Evolutionary conservation across 2,113 vertebrate genomes (phyloP).

Genomic region (Cheirogaleus medius): DNA sequence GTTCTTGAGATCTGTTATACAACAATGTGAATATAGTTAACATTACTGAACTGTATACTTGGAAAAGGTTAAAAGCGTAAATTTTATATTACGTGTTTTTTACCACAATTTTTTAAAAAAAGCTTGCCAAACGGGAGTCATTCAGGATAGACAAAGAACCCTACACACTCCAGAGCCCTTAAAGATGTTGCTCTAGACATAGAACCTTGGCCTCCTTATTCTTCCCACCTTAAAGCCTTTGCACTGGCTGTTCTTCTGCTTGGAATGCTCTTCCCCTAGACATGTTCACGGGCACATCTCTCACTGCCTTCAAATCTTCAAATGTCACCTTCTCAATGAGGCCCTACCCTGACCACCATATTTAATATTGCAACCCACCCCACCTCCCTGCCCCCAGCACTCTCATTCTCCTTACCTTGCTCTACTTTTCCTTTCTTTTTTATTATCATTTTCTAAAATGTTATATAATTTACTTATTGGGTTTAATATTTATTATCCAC

Average conservation of each 20-base stretch:
- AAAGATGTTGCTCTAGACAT: background rate
- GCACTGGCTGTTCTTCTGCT: background rate
- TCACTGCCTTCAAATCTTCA: background rate
- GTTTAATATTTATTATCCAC: background rate
- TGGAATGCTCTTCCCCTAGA: background rate
- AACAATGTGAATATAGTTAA: background rate
- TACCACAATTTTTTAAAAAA: background rate
- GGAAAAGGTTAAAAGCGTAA: background rate
- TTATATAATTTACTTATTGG: background rate
- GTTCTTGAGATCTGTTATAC: background rate
- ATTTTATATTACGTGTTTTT: background rate
- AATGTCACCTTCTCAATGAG: background rate
- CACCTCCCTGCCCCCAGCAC: background rate
- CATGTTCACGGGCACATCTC: background rate
- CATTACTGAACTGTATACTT: background rate
- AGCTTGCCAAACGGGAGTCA: background rate
- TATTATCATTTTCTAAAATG: conserved; percentile 1
- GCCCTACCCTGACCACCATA: background rate
- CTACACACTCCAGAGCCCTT: background rate
- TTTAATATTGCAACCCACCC: background rate
- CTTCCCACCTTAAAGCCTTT: background rate
- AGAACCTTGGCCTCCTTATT: background rate
- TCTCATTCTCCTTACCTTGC: background rate
- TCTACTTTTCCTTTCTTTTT: background rate
- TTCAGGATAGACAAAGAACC: background rate